These are phyloP conservation scores for Metellina segmentata DNA, from an alignment of 2,888 invertebrate species.

Conservation along the genomic window DNA sequence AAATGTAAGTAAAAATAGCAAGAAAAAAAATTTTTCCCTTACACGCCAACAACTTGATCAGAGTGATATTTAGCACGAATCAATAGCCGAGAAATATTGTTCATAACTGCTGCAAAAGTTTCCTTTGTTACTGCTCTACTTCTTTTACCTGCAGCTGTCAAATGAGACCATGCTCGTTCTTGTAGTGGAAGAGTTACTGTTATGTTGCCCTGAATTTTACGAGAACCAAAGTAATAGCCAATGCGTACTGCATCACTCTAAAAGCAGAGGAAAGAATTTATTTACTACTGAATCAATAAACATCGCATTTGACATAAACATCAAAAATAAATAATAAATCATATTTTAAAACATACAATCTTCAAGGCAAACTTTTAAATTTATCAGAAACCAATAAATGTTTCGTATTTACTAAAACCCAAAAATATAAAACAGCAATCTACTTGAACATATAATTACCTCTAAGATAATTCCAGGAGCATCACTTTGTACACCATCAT, in stretches of 20 bases:
- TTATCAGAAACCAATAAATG: no score
- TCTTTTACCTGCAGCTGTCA: slow-evolving; percentile 72
- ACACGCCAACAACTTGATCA: slow-evolving; percentile 90
- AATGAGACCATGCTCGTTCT: slow-evolving; percentile 78
- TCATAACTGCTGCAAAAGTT: slow-evolving; percentile 90
- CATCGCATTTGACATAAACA: not conserved
- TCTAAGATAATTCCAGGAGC: slow-evolving; percentile 93
- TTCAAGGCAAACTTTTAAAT: no score
- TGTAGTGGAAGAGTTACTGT: slow-evolving; percentile 78
- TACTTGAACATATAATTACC: slow-evolving; percentile 81
- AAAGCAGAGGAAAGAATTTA: not conserved
- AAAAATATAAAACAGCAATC: no score
- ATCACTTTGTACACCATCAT: slow-evolving; percentile 89
- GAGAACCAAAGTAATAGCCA: slow-evolving; percentile 78
- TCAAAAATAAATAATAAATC: not conserved
- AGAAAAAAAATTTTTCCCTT: slow-evolving; percentile 75
- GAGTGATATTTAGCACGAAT: slow-evolving; percentile 95
- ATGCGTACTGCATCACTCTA: slow-evolving; percentile 77
- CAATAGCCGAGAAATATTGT: slow-evolving; percentile 88
- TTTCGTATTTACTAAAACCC: not conserved
- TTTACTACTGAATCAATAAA: no score
- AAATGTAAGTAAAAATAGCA: not conserved
- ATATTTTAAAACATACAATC: not conserved
- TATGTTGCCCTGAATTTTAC: slow-evolving; percentile 77
- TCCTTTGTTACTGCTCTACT: slow-evolving; percentile 81